Evolutionary conservation across 1,140 invertebrate species (phyloP), one percentile per base, ranked within the genome.

Genomic region (Eubasilissa regina): DNA sequence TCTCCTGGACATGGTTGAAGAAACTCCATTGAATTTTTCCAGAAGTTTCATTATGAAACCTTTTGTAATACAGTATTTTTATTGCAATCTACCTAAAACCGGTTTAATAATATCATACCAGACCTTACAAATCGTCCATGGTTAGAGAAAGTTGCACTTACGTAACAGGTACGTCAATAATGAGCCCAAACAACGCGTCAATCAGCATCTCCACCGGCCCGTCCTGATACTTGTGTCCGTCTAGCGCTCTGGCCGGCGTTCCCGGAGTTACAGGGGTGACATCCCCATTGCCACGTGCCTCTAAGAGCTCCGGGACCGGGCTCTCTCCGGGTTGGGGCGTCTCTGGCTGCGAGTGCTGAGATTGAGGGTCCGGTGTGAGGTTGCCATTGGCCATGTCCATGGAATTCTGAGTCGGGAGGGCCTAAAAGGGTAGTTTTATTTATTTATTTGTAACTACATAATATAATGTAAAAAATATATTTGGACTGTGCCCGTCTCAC

Each of bases 101-200:
- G n/a, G n/a, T n/a, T n/a, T n/a, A n/a, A n/a, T n/a, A n/a, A n/a
- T n/a, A n/a, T n/a, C n/a, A n/a, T n/a, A n/a, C n/a, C n/a, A n/a
- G n/a, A n/a, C 21, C 10, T 66, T 35, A 35, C 35, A 17, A 13
- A 1, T 12, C 9, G 1, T 10, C 19, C 19, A 4, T 3, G 21
- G 17, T 25, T n/a, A 60, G 3, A 19, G n/a, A 11, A 60, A n/a
- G 10, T 66, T 66, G 3, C 64, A 88, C 86, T 89, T 84, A 92
- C 91, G 89, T 92, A 43, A 96, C 90, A 43, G 94, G 94, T 43
- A 96, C 91, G 88, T 96, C 94, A 12, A 94, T 93, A 21, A 97
- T 89, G 6, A 96, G 91, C 83, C 94, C 92, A 68, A 95, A 91
- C 9, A 97, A 86, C 0, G 94, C 89, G 83, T 92, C 92, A 78